Percentiles rank a stretch among this genome's conserved stretches.
phyloP scores from a whole-genome alignment of 2,113 vertebrate genomes.

The Hipposideros armiger region DNA sequence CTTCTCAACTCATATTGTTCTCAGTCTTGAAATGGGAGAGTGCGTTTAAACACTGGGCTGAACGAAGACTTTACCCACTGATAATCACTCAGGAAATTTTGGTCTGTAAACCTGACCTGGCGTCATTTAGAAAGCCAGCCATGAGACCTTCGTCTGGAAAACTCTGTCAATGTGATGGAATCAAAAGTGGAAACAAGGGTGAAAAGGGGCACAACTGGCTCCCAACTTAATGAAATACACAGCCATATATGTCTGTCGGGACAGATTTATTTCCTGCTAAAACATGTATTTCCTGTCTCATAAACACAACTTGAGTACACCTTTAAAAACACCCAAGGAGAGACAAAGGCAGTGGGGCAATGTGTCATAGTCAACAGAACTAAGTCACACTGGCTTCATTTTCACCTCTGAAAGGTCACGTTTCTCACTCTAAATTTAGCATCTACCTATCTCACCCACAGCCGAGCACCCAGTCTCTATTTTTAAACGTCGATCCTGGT shows the following conservation, averaged over 20 bases:
- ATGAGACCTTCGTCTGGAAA: conserved; percentile 19
- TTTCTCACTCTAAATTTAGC: conserved; percentile 69
- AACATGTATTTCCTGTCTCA: conserved; percentile 67
- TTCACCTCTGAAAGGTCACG: conserved; percentile 69
- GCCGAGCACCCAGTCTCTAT: background rate
- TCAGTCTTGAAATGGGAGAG: background rate
- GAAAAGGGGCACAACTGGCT: background rate
- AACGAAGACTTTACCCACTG: background rate
- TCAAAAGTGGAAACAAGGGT: conserved; percentile 38
- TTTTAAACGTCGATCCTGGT: conserved; percentile 63
- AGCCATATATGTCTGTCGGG: conserved; percentile 35
- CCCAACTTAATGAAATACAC: conserved; percentile 54
- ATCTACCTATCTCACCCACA: background rate
- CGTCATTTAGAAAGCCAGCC: conserved; percentile 41
- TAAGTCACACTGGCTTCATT: background rate
- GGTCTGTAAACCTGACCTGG: conserved; percentile 41
- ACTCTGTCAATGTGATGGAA: background rate
- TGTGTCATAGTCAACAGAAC: background rate
- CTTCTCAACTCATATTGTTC: background rate
- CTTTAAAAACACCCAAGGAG: conserved; percentile 49
- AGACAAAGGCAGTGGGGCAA: background rate
- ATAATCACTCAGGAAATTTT: conserved; percentile 54
- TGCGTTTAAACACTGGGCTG: background rate
- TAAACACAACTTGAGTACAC: conserved; percentile 57
- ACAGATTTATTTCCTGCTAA: conserved; percentile 76